These are phyloP conservation scores for Antechinus stuartii DNA, from an alignment of 2,113 vertebrate genomes.

Conservation along the genomic window DNA sequence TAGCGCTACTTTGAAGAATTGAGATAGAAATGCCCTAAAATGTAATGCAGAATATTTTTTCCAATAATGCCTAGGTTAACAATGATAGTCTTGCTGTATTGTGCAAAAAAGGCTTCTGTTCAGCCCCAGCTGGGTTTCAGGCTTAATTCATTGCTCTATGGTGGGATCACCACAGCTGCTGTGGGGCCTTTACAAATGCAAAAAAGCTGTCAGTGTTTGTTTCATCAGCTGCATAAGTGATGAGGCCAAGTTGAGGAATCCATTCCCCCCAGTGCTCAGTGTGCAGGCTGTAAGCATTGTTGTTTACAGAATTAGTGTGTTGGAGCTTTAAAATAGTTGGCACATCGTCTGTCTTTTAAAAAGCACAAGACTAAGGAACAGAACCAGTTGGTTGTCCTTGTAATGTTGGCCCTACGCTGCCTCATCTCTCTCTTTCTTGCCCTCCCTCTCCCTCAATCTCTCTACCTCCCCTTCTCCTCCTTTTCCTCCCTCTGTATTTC, in stretches of 20 bases:
- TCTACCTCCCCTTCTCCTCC: not conserved
- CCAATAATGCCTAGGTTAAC: slow-evolving; percentile 90
- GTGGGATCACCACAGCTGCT: slow-evolving; percentile 99
- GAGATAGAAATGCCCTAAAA: slow-evolving; percentile 83
- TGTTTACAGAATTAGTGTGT: slow-evolving; percentile 88
- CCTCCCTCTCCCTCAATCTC: slow-evolving; percentile 13
- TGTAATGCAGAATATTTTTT: slow-evolving; percentile 88
- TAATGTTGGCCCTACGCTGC: slow-evolving; percentile 51
- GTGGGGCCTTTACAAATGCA: slow-evolving; percentile 99
- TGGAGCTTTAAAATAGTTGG: slow-evolving; percentile 91
- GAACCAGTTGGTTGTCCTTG: slow-evolving; percentile 72
- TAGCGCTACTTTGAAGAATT: slow-evolving; percentile 86
- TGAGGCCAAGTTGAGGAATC: slow-evolving; percentile 98
- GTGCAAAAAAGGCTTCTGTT: slow-evolving; percentile 94
- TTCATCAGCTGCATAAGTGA: slow-evolving; percentile 98
- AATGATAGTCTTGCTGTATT: slow-evolving; percentile 92
- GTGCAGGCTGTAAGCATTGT: slow-evolving; percentile 87
- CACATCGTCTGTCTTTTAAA: slow-evolving; percentile 83
- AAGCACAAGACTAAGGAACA: slow-evolving; percentile 73
- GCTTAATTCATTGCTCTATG: slow-evolving; percentile 95
- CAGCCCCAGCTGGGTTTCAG: slow-evolving; percentile 96
- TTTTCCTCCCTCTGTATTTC: not conserved
- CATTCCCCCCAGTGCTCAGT: slow-evolving; percentile 84
- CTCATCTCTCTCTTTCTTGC: slow-evolving; percentile 30
- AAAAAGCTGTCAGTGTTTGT: slow-evolving; percentile 99